Evolutionary conservation across 2,797 vertebrate species (phyloP).

Genomic region (Lacerta bilineata): DNA sequence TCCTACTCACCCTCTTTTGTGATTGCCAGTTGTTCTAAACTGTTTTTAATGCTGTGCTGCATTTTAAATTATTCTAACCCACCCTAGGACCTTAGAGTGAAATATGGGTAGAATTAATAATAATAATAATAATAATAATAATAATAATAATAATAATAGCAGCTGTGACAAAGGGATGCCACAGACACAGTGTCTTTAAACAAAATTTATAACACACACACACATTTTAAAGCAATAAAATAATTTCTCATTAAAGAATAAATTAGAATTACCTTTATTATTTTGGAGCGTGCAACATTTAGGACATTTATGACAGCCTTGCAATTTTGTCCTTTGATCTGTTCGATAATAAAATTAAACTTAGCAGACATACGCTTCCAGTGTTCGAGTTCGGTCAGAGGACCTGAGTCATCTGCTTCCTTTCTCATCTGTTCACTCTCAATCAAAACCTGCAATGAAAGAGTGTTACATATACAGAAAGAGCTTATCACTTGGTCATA

Average conservation of each 20-base stretch:
- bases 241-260: background rate
- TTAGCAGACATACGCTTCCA: conserved; percentile 85
- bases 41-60: too few relatives aligned
- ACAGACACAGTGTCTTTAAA: background rate
- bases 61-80: too few relatives aligned
- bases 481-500: background rate
- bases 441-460: conserved; percentile 80
- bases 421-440: conserved; percentile 84
- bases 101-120: too few relatives aligned
- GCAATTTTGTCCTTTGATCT: conserved; percentile 84
- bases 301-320: conserved; percentile 84
- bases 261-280: conserved; percentile 79
- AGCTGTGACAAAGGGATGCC: background rate
- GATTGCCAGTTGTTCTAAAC: too few relatives aligned
- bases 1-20: background rate
- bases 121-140: too few relatives aligned
- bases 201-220: background rate
- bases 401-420: conserved; percentile 81
- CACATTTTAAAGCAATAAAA: conserved; percentile 37
- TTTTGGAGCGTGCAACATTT: conserved; percentile 80
- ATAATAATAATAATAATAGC: too few relatives aligned
- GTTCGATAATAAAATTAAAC: conserved; percentile 85
- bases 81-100: too few relatives aligned
- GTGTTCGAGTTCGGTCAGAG: conserved; percentile 84
- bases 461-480: background rate